Conservation (phyloP, 2,113 vertebrate genomes). For the Nerophis ophidion region DNA sequence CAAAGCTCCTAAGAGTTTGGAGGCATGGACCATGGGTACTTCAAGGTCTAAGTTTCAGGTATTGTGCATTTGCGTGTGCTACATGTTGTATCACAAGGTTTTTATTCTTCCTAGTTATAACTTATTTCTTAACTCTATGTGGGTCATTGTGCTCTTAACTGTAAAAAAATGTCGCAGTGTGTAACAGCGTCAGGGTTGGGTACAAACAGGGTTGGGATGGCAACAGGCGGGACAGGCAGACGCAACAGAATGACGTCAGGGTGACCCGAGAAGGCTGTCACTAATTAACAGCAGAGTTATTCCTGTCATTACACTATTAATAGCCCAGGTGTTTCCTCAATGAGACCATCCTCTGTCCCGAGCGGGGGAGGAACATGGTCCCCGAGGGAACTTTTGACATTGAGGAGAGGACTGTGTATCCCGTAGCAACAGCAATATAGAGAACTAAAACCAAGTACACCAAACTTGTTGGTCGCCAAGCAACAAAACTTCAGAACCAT, state of each 20-base stretch:
- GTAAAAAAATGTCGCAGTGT: neutral
- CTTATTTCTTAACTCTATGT: no score
- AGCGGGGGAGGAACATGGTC: neutral
- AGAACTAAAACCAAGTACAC: neutral
- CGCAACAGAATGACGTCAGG: slow-evolving; percentile 39
- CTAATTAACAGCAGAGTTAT: slow-evolving; percentile 20
- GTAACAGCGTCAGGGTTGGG: neutral
- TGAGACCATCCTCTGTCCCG: slow-evolving; percentile 35
- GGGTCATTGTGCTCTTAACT: no score
- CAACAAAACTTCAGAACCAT: neutral
- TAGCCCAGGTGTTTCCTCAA: slow-evolving; percentile 54
- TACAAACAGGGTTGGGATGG: slow-evolving; percentile 10
- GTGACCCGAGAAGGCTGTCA: slow-evolving; percentile 14
- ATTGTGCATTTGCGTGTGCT: no score
- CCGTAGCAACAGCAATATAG: slow-evolving; percentile 28
- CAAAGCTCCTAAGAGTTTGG: no score
- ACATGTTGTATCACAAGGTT: no score
- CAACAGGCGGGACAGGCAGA: neutral
- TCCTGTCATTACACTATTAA: slow-evolving; percentile 43
- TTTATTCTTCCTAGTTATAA: no score
- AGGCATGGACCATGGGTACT: no score
- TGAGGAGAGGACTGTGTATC: neutral
- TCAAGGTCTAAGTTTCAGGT: no score
- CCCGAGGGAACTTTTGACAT: neutral
- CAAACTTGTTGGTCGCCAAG: neutral